Evolutionary conservation across 2,888 invertebrate species (phyloP), one percentile per base, ranked within the genome.

Genomic region (Drosophila lacicola): DNA sequence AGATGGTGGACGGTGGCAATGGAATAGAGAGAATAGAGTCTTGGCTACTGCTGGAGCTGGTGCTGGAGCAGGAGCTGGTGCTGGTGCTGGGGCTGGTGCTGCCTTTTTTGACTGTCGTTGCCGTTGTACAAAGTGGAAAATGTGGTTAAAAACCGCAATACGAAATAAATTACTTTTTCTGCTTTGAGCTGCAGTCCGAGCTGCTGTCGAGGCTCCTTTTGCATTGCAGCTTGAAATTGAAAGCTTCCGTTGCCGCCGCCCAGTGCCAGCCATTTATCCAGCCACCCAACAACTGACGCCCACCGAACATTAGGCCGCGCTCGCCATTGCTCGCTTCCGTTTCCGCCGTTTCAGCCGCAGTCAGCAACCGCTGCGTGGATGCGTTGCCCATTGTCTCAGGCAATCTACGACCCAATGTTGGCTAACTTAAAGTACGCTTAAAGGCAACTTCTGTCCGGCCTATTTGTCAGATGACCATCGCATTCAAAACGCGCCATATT

Each of bases 81-180:
- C 37, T 36, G 25, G 25, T 36, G 68, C 29, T 44, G 60, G 44
- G 41, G 50, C 25, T 13, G 44, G 44, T 25, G 53, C 21, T 63
- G 68, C 56, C 56, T 58, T 64, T 84, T 87, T 82, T 53, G 88
- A 75, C 88, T 82, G 84, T 83, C 82, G 87, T 73, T 87, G 85
- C 88, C 70, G 80, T 78, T 76, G 87, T 78, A 88, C 85, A 85
- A 85, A 85, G 85, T 85, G 85, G 85, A 85, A 85, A 85, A 88
- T 85, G 85, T 85, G 85, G 85, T 85, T 88, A 85, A 88, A 85
- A 85, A 88, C 85, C 85, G 88, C 88, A 85, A 80, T 88, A 85
- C 84, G 85, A 85, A 85, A 85, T 85, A 85, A 85, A 85, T 85
- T 85, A 88, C 85, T 85, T 85, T 88, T 86, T 86, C 81, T 77